Conservation (phyloP, 2,888 invertebrate genomes). For the Parnassius orleans region DNA sequence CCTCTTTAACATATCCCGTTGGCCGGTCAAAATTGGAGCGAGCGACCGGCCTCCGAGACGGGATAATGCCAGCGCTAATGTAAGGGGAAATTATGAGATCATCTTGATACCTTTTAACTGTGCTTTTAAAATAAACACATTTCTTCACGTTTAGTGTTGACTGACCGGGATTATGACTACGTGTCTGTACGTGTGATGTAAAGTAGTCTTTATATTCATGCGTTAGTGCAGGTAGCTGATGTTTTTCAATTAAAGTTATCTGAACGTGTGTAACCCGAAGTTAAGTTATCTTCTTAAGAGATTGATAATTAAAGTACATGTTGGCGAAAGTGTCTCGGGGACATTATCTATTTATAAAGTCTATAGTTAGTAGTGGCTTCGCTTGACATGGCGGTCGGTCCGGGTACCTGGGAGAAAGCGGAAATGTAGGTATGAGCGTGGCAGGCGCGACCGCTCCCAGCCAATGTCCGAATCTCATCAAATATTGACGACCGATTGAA, state of each 20-base stretch:
- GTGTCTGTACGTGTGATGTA: slow-evolving; percentile 19
- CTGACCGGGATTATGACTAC: slow-evolving; percentile 43
- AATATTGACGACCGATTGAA: slow-evolving; percentile 69
- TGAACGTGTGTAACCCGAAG: slow-evolving; percentile 31
- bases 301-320: background rate
- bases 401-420: slow-evolving; percentile 5
- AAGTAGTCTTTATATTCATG: slow-evolving; percentile 8
- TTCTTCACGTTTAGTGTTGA: slow-evolving; percentile 45
- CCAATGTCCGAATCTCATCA: slow-evolving; percentile 67
- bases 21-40: slow-evolving; percentile 66
- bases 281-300: background rate
- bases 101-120: slow-evolving; percentile 66
- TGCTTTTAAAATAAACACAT: slow-evolving; percentile 76
- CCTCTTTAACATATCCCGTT: slow-evolving; percentile 78
- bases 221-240: slow-evolving; percentile 40
- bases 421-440: slow-evolving; percentile 24
- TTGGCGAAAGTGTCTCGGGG: background rate
- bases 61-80: slow-evolving; percentile 72
- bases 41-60: slow-evolving; percentile 52
- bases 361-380: background rate
- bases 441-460: slow-evolving; percentile 29
- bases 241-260: slow-evolving; percentile 48
- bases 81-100: slow-evolving; percentile 71
- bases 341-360: slow-evolving; percentile 17
- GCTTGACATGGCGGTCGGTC: background rate